phyloP scores from a whole-genome alignment of 1,140 invertebrate genomes.

The Berghia stephanieae region DNA sequence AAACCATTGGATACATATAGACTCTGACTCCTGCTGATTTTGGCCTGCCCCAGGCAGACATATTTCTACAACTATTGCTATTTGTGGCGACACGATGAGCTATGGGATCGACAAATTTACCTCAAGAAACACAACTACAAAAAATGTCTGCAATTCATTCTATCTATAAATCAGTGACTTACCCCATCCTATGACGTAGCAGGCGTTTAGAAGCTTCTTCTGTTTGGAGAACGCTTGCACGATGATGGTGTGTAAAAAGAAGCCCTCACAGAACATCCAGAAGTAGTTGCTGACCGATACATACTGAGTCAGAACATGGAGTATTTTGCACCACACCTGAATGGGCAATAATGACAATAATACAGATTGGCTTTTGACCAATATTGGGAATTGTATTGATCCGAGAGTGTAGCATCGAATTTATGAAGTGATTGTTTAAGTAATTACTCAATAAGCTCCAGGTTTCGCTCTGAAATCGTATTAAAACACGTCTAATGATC shows the following conservation, averaged over 20 bases:
- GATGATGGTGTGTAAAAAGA: conserved; percentile 92
- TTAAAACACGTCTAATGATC: too few relatives aligned
- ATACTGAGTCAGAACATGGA: conserved; percentile 88
- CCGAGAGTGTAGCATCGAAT: too few relatives aligned
- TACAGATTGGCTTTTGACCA: too few relatives aligned
- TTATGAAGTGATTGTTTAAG: too few relatives aligned
- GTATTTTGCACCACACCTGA: conserved; percentile 81
- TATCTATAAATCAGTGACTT: conserved; percentile 67
- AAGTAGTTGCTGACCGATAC: conserved; percentile 92
- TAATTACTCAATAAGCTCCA: too few relatives aligned
- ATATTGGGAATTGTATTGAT: too few relatives aligned
- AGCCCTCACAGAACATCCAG: conserved; percentile 79
- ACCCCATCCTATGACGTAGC: conserved; percentile 87
- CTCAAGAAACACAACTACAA: not conserved
- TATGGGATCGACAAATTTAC: not conserved
- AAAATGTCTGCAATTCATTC: not conserved
- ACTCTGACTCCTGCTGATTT: too few relatives aligned
- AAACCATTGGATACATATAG: too few relatives aligned
- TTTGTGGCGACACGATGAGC: not conserved
- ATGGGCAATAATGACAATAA: not conserved
- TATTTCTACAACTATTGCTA: too few relatives aligned
- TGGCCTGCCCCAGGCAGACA: too few relatives aligned
- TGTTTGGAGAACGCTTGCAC: conserved; percentile 91
- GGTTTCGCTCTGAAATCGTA: too few relatives aligned
- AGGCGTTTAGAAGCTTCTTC: conserved; percentile 81